A percentile compares a stretch with the other conserved stretches of the same genome.
phyloP scores from a whole-genome alignment of 2,113 vertebrate genomes.

The Istiophorus platypterus region DNA sequence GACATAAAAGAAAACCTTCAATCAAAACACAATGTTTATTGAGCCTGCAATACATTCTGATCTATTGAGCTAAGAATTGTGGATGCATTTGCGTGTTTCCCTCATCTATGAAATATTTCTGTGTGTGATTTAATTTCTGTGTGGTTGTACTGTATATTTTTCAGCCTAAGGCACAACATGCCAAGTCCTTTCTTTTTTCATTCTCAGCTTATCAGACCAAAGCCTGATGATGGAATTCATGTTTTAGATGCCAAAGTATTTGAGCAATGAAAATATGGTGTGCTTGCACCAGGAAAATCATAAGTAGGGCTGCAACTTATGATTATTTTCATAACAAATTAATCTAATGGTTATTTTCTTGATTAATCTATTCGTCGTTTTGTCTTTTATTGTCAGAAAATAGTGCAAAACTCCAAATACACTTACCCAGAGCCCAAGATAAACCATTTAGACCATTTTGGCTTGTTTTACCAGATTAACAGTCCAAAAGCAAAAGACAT shows the following conservation, averaged over 20 bases:
- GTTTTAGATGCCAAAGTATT: not conserved
- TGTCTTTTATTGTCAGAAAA: not conserved
- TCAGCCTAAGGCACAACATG: not conserved
- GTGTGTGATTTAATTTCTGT: not conserved
- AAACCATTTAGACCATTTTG: not conserved
- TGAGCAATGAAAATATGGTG: not conserved
- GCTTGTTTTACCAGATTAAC: not conserved
- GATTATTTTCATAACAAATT: not conserved
- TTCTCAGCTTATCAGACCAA: not conserved
- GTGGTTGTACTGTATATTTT: not conserved
- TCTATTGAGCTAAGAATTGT: not conserved
- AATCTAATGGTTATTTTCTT: not conserved
- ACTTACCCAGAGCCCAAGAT: not conserved
- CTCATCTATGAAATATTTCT: not conserved
- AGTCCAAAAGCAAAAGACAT: not conserved
- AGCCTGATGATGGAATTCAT: not conserved
- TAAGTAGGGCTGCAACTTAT: not conserved
- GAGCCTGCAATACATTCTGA: not conserved
- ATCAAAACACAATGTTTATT: not conserved
- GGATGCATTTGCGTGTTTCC: not conserved
- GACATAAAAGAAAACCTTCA: constrained; percentile 1
- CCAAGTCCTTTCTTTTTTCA: not conserved
- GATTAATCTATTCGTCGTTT: not conserved
- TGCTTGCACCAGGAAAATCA: not conserved
- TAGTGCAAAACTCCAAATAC: not conserved